phyloP scores from a whole-genome alignment of 2,797 vertebrate species.

The Pangasius sanitwongsei region DNA sequence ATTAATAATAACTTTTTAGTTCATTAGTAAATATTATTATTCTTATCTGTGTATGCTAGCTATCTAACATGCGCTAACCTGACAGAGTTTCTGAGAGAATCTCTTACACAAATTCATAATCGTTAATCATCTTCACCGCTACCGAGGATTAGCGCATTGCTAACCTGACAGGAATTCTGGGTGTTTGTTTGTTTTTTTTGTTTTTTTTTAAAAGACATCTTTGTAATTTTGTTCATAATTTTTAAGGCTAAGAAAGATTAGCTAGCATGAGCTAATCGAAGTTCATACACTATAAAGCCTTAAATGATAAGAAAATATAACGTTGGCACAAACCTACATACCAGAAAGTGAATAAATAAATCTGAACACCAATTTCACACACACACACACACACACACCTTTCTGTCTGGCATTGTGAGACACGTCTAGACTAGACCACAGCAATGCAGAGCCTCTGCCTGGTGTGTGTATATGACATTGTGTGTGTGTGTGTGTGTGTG shows the following conservation, averaged over 20 bases:
- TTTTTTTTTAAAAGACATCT: background rate
- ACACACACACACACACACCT: slow-evolving; percentile 15
- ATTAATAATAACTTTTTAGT: background rate
- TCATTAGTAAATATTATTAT: background rate
- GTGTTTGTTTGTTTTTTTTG: background rate
- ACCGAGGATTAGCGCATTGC: background rate
- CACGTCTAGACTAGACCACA: slow-evolving; percentile 40
- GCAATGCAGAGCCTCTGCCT: slow-evolving; percentile 2
- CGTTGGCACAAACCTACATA: background rate
- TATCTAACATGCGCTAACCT: background rate
- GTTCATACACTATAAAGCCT: background rate
- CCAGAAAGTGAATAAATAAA: background rate
- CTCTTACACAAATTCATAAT: background rate
- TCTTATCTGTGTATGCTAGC: background rate
- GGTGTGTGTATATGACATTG: slow-evolving; percentile 11
- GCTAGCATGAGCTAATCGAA: background rate
- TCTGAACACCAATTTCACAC: background rate
- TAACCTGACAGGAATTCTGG: background rate
- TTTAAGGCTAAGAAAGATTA: background rate
- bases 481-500: slow-evolving; percentile 24
- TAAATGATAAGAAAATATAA: background rate
- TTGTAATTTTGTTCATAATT: background rate
- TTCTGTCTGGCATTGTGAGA: slow-evolving; percentile 23
- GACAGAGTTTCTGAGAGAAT: background rate
- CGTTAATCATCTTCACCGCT: too few relatives aligned